These are phyloP conservation scores for Rhynchomys soricoides DNA, from an alignment of 2,113 vertebrate genomes.

Conservation along the genomic window DNA sequence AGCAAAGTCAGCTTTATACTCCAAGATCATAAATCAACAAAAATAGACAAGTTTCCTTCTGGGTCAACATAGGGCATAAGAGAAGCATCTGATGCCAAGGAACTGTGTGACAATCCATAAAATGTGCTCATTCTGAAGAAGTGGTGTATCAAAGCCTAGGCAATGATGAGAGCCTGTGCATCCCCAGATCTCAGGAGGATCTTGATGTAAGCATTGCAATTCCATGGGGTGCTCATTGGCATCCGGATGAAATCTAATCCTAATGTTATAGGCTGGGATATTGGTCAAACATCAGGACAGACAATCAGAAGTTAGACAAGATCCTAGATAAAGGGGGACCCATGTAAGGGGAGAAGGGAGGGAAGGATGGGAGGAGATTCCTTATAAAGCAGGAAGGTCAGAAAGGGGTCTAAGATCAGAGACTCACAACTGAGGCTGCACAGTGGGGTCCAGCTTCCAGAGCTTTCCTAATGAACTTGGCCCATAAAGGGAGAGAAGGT, in stretches of 20 bases:
- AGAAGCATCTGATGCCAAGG: not conserved
- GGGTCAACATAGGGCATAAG: not conserved
- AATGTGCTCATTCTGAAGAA: constrained; percentile 11
- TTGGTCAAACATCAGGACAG: not conserved
- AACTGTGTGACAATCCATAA: not conserved
- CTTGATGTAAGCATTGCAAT: not conserved
- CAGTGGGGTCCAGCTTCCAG: rapidly evolving
- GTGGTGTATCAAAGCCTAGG: rapidly evolving
- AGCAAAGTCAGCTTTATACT: not conserved
- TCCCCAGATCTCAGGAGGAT: not conserved
- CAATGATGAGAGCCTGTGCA: not conserved
- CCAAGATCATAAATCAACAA: constrained; percentile 31
- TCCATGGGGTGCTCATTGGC: rapidly evolving
- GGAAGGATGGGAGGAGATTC: not conserved
- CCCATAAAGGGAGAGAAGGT: rapidly evolving
- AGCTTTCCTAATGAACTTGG: no score
- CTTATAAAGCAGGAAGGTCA: not conserved
- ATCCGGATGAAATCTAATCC: not conserved
- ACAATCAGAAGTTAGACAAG: not conserved
- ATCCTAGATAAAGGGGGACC: not conserved
- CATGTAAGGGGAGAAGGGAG: not conserved
- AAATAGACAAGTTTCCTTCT: constrained; percentile 13
- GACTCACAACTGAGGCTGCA: not conserved
- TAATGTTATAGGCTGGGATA: not conserved
- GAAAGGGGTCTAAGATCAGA: not conserved